Evolutionary conservation across 35 echinoderm and acorn worm genomes (phyloP).

Genomic region (Hemicentrotus pulcherrimus): DNA sequence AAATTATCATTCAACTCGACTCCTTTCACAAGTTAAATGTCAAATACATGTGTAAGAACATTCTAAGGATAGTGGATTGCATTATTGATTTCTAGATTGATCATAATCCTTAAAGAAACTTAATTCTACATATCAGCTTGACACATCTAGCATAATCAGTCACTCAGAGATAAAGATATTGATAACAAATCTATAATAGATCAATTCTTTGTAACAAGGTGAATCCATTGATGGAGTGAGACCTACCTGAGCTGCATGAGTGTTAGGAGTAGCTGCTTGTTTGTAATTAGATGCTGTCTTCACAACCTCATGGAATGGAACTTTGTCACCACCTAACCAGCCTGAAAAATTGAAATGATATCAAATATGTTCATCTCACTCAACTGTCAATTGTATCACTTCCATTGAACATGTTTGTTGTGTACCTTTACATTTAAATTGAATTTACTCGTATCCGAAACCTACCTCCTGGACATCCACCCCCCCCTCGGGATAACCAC

Average conservation of each 20-base stretch:
- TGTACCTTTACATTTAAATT: no score
- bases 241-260: constrained; percentile 60
- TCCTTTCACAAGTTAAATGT: no score
- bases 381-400: neutral
- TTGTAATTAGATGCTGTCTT: constrained; percentile 74
- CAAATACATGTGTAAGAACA: no score
- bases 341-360: constrained; percentile 61
- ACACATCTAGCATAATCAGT: neutral
- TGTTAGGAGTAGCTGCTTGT: constrained; percentile 72
- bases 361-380: neutral
- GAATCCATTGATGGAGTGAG: neutral
- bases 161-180: neutral
- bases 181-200: neutral
- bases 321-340: constrained; percentile 66
- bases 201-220: neutral
- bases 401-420: neutral
- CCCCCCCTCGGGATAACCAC: no score
- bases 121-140: neutral
- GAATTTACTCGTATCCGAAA: no score
- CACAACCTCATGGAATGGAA: constrained; percentile 75
- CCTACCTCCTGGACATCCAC: no score
- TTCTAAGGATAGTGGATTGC: neutral
- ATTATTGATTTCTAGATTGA: neutral
- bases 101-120: neutral
- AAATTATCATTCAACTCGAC: no score